These are phyloP conservation scores for Tryphoninae sp. DNA, from an alignment of 2,888 invertebrate genomes.

Conservation along the genomic window DNA sequence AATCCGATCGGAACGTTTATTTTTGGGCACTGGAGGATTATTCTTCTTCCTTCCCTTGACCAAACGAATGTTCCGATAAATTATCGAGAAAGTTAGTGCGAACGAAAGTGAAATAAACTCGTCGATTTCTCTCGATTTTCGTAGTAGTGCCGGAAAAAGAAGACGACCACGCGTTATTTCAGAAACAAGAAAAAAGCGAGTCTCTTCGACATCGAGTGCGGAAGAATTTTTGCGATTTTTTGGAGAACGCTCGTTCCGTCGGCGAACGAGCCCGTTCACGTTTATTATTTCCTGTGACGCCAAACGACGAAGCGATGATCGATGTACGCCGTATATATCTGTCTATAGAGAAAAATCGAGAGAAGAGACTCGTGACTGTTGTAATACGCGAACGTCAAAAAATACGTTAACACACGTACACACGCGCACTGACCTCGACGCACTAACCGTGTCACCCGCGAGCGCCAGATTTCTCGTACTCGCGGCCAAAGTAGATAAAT, in stretches of 20 bases:
- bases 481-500: not conserved
- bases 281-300: too few relatives aligned
- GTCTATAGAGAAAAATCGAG: too few relatives aligned
- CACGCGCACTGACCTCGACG: conserved; percentile 32
- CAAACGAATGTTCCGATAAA: not conserved
- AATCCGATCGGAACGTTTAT: too few relatives aligned
- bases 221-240: too few relatives aligned
- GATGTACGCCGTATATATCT: too few relatives aligned
- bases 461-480: not conserved
- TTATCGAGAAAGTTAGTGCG: not conserved
- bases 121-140: not conserved
- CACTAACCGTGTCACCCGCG: not conserved
- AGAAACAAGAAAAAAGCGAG: not conserved
- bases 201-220: too few relatives aligned
- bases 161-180: conserved; percentile 5
- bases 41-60: too few relatives aligned
- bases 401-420: conserved; percentile 24
- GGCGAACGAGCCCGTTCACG: too few relatives aligned
- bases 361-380: not conserved
- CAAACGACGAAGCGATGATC: too few relatives aligned
- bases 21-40: too few relatives aligned
- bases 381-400: not conserved
- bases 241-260: too few relatives aligned
- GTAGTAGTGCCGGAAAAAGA: not conserved
- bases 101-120: not conserved